These are phyloP conservation scores for Epistrophe grossulariae DNA, from an alignment of 2,888 invertebrate genomes.

Conservation along the genomic window DNA sequence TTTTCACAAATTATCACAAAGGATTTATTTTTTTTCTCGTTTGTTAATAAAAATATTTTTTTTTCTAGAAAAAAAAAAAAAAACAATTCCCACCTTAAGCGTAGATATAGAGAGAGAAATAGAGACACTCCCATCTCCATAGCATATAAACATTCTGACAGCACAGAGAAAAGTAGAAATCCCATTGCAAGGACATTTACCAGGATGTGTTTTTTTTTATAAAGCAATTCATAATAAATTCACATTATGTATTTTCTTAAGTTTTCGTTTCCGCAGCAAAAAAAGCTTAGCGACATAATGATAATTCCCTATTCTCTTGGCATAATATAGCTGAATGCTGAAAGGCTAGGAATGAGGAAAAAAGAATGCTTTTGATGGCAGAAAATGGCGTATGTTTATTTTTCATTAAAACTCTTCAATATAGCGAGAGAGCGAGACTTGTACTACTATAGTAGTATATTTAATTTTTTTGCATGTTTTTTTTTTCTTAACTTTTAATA, in stretches of 20 bases:
- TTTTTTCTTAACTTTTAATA: constrained; percentile 22
- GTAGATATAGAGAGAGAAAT: not conserved
- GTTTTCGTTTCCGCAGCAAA: constrained; percentile 41
- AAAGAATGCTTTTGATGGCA: constrained; percentile 21
- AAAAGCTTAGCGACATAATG: constrained; percentile 50
- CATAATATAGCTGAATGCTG: not conserved
- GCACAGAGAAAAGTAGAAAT: constrained; percentile 14
- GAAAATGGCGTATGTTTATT: constrained; percentile 66
- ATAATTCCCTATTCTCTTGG: constrained; percentile 47
- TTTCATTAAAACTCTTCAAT: constrained; percentile 67
- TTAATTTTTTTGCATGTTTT: constrained; percentile 30
- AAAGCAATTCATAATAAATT: constrained; percentile 41
- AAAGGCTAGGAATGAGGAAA: not conserved
- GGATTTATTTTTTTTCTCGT: not conserved
- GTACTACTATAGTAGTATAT: constrained; percentile 40
- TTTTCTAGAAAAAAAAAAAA: not conserved
- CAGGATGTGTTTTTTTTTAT: constrained; percentile 25
- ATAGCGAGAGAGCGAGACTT: constrained; percentile 47
- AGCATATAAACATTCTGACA: constrained; percentile 30
- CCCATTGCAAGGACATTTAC: constrained; percentile 39
- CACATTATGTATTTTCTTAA: constrained; percentile 47
- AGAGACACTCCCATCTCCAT: constrained; percentile 5
- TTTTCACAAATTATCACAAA: constrained; percentile 8
- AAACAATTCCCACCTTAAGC: constrained; percentile 4
- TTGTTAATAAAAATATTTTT: constrained; percentile 19